Conservation (phyloP, 2,888 invertebrate species). For the Tetrapedia diversipes region DNA sequence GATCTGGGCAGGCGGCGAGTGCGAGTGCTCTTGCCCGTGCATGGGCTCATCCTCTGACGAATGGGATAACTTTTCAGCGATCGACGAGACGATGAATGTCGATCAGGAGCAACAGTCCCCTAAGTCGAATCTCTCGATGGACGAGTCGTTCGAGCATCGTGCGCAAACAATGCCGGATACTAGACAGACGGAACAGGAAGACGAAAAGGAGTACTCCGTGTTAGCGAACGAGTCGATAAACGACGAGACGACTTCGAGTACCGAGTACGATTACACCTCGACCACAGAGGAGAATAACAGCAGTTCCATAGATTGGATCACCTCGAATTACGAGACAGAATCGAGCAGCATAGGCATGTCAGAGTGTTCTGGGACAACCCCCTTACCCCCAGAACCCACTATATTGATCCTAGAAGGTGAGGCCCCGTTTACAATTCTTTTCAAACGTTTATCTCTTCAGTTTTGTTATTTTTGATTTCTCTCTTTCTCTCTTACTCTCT, state of each 20-base stretch:
- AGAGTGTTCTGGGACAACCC: conserved; percentile 82
- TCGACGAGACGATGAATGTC: conserved; percentile 52
- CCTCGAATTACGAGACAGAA: conserved; percentile 69
- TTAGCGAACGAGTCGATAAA: conserved; percentile 53
- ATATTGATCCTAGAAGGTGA: conserved; percentile 95
- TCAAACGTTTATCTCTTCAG: conserved; percentile 4
- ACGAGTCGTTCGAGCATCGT: conserved; percentile 13
- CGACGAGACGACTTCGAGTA: conserved; percentile 53
- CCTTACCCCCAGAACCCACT: conserved; percentile 87
- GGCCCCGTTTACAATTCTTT: conserved; percentile 71
- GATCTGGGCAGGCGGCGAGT: conserved; percentile 87
- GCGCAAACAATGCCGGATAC: background rate
- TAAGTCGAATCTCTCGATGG: conserved; percentile 30
- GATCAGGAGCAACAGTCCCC: conserved; percentile 39
- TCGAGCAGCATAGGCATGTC: conserved; percentile 70
- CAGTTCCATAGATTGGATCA: conserved; percentile 56
- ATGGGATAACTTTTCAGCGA: conserved; percentile 73
- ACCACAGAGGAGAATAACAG: conserved; percentile 52
- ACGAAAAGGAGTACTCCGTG: conserved; percentile 11
- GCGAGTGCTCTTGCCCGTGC: conserved; percentile 90
- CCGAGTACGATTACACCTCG: conserved; percentile 52
- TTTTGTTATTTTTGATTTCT: conserved; percentile 2
- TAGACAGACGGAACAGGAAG: background rate
- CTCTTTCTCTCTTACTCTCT: background rate
- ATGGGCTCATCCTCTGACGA: conserved; percentile 83